A percentile compares a stretch with the other conserved stretches of the same genome.
phyloP scores from a whole-genome alignment of 2,113 vertebrate genomes.

The Nannobrachium achirus region DNA sequence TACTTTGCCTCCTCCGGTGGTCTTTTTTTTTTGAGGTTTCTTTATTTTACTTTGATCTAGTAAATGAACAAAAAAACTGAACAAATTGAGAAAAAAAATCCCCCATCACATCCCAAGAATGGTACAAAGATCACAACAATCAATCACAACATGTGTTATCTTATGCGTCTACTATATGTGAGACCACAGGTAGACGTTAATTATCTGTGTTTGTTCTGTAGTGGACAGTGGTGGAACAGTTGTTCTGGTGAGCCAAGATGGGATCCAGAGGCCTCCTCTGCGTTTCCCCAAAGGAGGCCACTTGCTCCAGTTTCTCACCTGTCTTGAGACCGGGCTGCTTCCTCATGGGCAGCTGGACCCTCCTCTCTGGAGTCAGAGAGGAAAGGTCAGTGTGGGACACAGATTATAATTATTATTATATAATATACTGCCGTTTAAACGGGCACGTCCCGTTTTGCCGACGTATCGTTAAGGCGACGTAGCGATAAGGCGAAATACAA shows the following conservation, averaged over 20 bases:
- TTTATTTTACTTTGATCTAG: too few species aligned
- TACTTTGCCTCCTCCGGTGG: too few species aligned
- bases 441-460: neutral
- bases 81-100: too few species aligned
- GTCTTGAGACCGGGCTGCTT: constrained; percentile 95
- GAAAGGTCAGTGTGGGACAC: constrained; percentile 84
- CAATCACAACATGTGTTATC: neutral
- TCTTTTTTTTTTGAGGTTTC: too few species aligned
- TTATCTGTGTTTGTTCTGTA: constrained; percentile 52
- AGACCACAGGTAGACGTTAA: neutral
- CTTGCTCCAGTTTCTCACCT: constrained; percentile 96
- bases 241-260: constrained; percentile 97
- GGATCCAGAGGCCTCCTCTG: constrained; percentile 95
- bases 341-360: constrained; percentile 96
- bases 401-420: neutral
- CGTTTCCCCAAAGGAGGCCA: constrained; percentile 96
- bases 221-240: constrained; percentile 97
- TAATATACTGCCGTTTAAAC: neutral
- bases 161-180: neutral
- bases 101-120: too few species aligned
- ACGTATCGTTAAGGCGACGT: too few species aligned
- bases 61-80: too few species aligned
- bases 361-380: constrained; percentile 95
- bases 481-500: too few species aligned
- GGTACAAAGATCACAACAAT: too few species aligned